Percentiles rank a stretch among this genome's conserved stretches.
phyloP scores from a whole-genome alignment of 2,888 invertebrate genomes.

The Pasiphila rectangulata region DNA sequence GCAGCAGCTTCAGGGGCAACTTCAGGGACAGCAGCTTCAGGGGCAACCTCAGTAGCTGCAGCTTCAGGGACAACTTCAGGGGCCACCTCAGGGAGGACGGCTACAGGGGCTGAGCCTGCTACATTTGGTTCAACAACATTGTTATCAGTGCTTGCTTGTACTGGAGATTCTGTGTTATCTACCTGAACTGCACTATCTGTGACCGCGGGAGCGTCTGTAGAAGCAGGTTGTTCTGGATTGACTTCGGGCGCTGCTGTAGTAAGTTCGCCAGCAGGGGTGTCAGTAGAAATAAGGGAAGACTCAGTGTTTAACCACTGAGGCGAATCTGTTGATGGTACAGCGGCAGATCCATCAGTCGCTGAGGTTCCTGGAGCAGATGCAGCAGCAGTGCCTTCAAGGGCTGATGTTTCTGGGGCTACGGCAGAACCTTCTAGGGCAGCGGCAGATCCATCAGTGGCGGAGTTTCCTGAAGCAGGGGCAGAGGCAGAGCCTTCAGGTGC shows the following conservation, averaged over 20 bases:
- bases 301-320: not conserved
- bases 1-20: no score
- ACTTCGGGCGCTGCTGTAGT: not conserved
- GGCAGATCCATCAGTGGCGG: not conserved
- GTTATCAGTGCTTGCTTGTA: not conserved
- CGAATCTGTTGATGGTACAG: no score
- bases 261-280: constrained; percentile 1
- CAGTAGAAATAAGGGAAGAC: not conserved
- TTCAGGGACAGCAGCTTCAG: no score
- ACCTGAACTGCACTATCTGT: not conserved
- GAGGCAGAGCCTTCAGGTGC: not conserved
- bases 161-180: not conserved
- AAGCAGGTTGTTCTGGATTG: constrained; percentile 1
- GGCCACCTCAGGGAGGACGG: no score
- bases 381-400: not conserved
- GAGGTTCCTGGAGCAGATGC: not conserved
- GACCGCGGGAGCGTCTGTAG: constrained; percentile 1
- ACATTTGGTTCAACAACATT: no score
- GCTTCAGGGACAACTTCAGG: no score
- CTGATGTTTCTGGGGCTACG: not conserved
- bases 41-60: no score
- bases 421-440: not conserved
- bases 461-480: constrained; percentile 1
- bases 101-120: no score
- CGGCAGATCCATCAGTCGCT: not conserved